A percentile compares a stretch with the other conserved stretches of the same genome.
phyloP scores from a whole-genome alignment of 2,113 vertebrate species.

The Lepidothrix coronata region DNA sequence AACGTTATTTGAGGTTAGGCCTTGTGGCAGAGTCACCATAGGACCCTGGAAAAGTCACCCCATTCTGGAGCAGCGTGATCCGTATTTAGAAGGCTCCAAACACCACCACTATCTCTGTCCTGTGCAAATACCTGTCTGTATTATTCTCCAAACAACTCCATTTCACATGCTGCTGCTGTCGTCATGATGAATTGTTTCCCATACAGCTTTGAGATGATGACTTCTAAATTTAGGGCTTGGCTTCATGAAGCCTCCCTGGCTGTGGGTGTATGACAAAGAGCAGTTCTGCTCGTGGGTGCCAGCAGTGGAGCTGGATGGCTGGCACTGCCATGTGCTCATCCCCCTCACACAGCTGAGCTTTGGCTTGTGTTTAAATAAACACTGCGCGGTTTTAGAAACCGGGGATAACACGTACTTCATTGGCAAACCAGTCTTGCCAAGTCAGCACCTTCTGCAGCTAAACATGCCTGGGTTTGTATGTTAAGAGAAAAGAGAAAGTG shows the following conservation, averaged over 20 bases:
- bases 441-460: neutral
- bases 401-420: too few relatives aligned
- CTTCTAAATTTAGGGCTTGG: constrained; percentile 10
- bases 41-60: neutral
- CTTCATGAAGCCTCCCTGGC: neutral
- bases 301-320: neutral
- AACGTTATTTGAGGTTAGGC: neutral
- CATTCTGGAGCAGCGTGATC: neutral
- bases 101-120: neutral
- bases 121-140: neutral
- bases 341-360: neutral
- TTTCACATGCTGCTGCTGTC: neutral
- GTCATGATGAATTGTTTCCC: neutral
- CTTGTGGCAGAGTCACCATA: neutral
- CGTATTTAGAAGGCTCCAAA: neutral
- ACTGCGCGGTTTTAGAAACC: neutral
- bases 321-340: neutral
- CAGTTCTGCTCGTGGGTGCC: neutral
- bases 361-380: neutral
- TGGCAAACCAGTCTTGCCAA: neutral
- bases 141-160: neutral
- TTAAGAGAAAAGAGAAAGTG: neutral
- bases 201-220: neutral
- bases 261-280: neutral
- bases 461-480: neutral